Evolutionary conservation across 2,888 invertebrate genomes (phyloP), one percentile per base, ranked within the genome.

Genomic region (Electrophaes corylata): DNA sequence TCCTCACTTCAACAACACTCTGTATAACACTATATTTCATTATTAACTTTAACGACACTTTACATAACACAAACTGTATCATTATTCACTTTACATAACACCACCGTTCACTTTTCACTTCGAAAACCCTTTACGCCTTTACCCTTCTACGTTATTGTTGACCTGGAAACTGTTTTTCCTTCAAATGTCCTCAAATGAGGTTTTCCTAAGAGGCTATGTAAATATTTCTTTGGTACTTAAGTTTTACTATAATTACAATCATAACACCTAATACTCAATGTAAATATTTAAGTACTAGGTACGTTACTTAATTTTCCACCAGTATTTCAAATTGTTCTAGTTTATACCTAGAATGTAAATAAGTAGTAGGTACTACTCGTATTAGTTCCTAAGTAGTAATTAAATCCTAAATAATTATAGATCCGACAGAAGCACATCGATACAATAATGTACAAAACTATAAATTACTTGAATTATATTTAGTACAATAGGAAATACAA

Each of bases 271-370:
- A 76, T 73, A 72, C 70, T 75, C 72, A 65, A 55, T 71, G 70
- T 73, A 73, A 66, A 71, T 75, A n/a, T n/a, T n/a, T n/a, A n/a
- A n/a, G n/a, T n/a, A n/a, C n/a, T n/a, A n/a, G n/a, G n/a, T n/a
- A 76, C 23, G 39, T 63, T n/a, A 57, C 33, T 57, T 62, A 60
- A 56, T 29, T 58, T 40, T 57, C 58, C 70, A 75, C 74, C 83
- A 83, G 82, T 83, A 83, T 81, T 83, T 68, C 63, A 71, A 72
- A 63, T 46, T 61, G 31, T 70, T 73, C 62, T 69, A 51, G 46
- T 44, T 53, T 60, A 43, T 47, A 60, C 40, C 45, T 43, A 50
- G 35, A 55, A 16, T 79, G 76, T 79, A 76, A 56, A 78, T 37
- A 37, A 16, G 16, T 76, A 78, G 40, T 18, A 29, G n/a, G n/a